A percentile compares a stretch with the other conserved stretches of the same genome.
Evolutionary conservation across 2,797 vertebrate genomes (phyloP).

Genomic region (Gymnocypris eckloni): DNA sequence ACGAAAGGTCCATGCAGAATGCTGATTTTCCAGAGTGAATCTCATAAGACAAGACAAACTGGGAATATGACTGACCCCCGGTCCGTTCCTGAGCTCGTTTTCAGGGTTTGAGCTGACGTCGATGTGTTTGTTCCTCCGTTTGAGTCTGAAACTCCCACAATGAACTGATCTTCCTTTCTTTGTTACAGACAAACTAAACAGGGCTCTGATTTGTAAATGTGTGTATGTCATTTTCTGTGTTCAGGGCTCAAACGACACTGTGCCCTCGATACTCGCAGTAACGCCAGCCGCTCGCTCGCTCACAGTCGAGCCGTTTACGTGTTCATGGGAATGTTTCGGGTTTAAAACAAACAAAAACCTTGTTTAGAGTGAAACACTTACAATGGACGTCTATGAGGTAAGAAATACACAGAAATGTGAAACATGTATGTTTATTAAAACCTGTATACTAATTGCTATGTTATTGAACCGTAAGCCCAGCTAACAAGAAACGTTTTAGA

Average conservation of each 20-base stretch:
- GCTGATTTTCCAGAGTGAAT: not conserved
- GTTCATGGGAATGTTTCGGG: not conserved
- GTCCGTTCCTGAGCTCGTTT: not conserved
- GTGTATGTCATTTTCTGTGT: not conserved
- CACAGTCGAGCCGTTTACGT: not conserved
- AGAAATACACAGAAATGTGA: not conserved
- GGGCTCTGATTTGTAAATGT: slow-evolving; percentile 24
- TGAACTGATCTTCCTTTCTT: slow-evolving; percentile 3
- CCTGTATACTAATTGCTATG: not conserved
- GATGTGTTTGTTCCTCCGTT: not conserved
- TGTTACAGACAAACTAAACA: slow-evolving; percentile 23
- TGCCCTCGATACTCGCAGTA: slow-evolving; percentile 12
- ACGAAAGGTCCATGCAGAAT: not conserved
- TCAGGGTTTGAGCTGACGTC: not conserved
- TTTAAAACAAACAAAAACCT: not conserved
- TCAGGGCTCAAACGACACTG: not conserved
- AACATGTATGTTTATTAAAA: not conserved
- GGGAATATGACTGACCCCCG: not conserved
- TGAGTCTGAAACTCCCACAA: slow-evolving; percentile 10
- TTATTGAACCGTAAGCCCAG: not conserved
- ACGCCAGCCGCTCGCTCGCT: not conserved
- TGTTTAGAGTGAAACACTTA: not conserved
- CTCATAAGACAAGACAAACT: not conserved
- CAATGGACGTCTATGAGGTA: not conserved
- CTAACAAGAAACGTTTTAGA: not conserved